Evolutionary conservation across 2,113 vertebrate genomes (phyloP).

Genomic region (Ailurus styani): DNA sequence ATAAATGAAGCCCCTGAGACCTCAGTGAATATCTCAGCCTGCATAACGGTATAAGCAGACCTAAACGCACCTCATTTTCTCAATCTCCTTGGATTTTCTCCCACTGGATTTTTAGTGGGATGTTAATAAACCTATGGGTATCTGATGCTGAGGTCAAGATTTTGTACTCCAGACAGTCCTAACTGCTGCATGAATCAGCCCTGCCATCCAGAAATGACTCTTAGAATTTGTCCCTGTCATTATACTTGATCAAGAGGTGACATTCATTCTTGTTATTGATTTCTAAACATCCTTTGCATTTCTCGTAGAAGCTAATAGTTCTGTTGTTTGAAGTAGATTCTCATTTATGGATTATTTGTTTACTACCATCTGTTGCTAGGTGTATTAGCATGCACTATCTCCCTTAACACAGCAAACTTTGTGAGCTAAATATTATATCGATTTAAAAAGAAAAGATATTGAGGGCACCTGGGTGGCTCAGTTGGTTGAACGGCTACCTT

Average conservation of each 20-base stretch:
- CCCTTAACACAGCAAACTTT: neutral
- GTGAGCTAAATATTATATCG: neutral
- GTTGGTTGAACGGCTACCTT: too few relatives aligned
- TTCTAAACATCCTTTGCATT: neutral
- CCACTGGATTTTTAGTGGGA: neutral
- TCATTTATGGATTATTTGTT: neutral
- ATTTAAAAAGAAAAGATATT: neutral
- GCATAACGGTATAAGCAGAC: neutral
- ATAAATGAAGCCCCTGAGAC: constrained; percentile 24
- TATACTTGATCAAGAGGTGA: constrained; percentile 2
- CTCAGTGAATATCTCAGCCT: neutral
- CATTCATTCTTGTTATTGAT: neutral
- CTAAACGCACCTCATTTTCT: neutral
- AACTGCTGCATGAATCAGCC: neutral
- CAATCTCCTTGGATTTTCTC: neutral
- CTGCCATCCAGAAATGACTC: neutral
- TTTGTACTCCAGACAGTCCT: neutral
- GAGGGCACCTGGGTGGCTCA: too few relatives aligned
- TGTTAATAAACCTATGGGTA: neutral
- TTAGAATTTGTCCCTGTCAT: neutral
- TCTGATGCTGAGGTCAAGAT: neutral
- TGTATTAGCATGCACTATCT: neutral
- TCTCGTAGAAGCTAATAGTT: neutral
- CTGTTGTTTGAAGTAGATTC: neutral
- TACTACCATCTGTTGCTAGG: neutral